Evolutionary conservation across 35 echinoderm and acorn worm species (phyloP), one percentile per base, ranked within the genome.

Genomic region (Apostichopus californicus): DNA sequence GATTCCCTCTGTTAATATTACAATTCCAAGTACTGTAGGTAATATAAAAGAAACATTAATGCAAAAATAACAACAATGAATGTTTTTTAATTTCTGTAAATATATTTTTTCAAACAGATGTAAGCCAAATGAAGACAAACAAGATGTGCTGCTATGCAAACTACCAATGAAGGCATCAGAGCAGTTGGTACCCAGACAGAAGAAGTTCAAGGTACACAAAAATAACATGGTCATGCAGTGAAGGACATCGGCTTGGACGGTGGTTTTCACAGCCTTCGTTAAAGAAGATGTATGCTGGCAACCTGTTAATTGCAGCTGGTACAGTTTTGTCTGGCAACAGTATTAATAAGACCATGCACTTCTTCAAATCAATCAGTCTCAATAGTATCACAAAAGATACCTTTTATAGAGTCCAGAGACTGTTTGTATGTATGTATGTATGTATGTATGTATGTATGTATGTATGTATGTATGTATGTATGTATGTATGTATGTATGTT

Each of bases 201-300:
- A 21, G 71, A 73, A 73, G 71, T 21, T 15, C 1, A 73, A 21
- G 71, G 21, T 15, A 73, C 71, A 73, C 28, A 28, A 28, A 28
- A 28, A 1, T 28, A 28, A 28, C 26, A 28, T 28, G 1, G 26
- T 28, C 26, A 28, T 28, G 26, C 26, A 28, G 26, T 28, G 26
- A 28, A 28, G 26, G 26, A 28, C 26, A 28, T 28, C 26, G 26
- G 26, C 26, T 1, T 28, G 26, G 26, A 1, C 26, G 1, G 26
- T 85, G 81, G 81, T 85, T 54, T 85, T 85, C 81, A 8, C 55
- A 85, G 17, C 81, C 81, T 5, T 5, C 5, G 81, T 23, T 85
- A 15, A 7, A 55, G 1, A 55, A 55, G 15, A 85, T 85, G 81
- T 85, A 60, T 85, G 55, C 54, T 5, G 81, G 81, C 5, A 85